Evolutionary conservation across 1,140 invertebrate genomes (phyloP).

Genomic region (Antheraea pernyi): DNA sequence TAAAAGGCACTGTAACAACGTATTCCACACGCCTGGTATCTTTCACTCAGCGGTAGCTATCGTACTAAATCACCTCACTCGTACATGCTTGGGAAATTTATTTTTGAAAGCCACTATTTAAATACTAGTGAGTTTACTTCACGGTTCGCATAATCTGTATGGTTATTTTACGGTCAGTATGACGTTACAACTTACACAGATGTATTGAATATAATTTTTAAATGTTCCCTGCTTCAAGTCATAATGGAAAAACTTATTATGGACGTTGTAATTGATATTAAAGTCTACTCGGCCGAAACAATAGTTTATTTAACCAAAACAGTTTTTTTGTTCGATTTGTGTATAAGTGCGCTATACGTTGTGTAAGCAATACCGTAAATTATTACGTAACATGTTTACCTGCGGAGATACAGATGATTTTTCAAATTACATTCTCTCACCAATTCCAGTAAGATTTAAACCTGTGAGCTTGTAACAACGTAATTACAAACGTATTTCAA

Average conservation of each 20-base stretch:
- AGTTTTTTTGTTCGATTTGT: no score
- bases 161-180: conserved; percentile 8
- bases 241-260: neutral
- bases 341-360: no score
- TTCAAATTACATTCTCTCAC: no score
- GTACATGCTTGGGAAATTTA: conserved; percentile 35
- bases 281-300: no score
- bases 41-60: conserved; percentile 55
- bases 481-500: conserved; percentile 12
- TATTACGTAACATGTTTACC: neutral
- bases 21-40: conserved; percentile 44
- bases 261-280: neutral
- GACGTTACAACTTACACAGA: neutral
- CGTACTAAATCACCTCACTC: conserved; percentile 49
- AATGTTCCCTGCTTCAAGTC: no score
- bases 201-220: neutral
- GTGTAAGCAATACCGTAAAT: neutral
- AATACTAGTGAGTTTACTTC: conserved; percentile 20
- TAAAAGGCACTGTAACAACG: conserved; percentile 25
- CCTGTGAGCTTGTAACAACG: neutral
- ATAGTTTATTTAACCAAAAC: no score
- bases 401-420: no score
- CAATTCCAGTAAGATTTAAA: neutral
- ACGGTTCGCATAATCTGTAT: conserved; percentile 4
- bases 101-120: conserved; percentile 36